Evolutionary conservation across 2,888 invertebrate genomes (phyloP), one percentile per base, ranked within the genome.

Genomic region (Parnassius glacialis): DNA sequence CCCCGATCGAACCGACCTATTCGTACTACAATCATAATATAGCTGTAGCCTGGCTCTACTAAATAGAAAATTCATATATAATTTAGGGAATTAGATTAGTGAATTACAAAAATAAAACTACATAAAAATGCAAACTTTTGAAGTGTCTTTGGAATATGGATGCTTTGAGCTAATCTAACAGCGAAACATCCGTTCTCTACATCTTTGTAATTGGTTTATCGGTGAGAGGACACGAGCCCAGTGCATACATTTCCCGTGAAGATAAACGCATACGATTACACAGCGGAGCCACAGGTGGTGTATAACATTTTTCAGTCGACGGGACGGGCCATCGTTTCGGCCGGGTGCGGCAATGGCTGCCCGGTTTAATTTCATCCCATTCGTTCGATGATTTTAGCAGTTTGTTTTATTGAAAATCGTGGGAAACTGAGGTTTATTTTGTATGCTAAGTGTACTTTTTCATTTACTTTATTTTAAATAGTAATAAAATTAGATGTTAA

Each of bases 191-290:
- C 11, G 34, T 25, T 67, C 66, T 62, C 60, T 81, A 84, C 60
- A 80, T 85, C 83, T 66, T 62, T 74, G 84, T 82, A 61, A 62
- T 65, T 65, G 65, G 65, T 58, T 55, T 44, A 64, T 64, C 55
- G 59, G 47, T 58, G 59, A 60, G 62, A 70, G 74, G 73, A 74
- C 69, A 65, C 70, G 71, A 70, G 74, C 69, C 71, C 77, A 75
- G 74, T 85, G 87, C 86, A 88, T 81, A 80, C 80, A 79, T 75
- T 75, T 76, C 78, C 81, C 72, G 75, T 74, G 79, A 79, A 85
- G 90, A 90, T 90, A 89, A 88, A 86, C 87, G 90, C 91, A 91
- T 90, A 88, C 90, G 89, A 89, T 90, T 87, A 89, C 85, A 78
- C 75, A 65, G 74, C 76, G 50, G 70, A 76, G 84, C 92, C 82